Evolutionary conservation across 2,888 invertebrate genomes (phyloP), one percentile per base, ranked within the genome.

Genomic region (Rosalia funebris): DNA sequence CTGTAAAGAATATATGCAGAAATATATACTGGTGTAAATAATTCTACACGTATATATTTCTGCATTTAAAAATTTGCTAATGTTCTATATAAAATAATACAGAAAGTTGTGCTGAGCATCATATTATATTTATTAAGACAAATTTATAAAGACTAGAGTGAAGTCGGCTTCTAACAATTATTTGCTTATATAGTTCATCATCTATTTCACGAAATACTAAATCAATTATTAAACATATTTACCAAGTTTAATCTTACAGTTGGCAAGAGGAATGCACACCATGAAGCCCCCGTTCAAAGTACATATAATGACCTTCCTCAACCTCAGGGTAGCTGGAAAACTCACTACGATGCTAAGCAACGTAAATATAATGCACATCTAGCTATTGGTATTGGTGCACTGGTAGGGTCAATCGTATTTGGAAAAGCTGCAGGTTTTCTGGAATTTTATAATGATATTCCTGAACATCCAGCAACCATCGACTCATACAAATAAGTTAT

Each of bases 261-360:
- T 34, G 64, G 61, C 10, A 63, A 65, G 41, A 71, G 69, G 60
- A 53, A 69, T 47, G 59, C 59, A 16, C 64, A 60, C 16, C 41
- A 56, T 9, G 57, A 59, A 25, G 56, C 46, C 32, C 59, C 61
- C 41, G 55, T 16, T 16, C 63, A 63, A 56, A 65, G 86, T 1
- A 87, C 86, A 9, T 88, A 92, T 88, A 89, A 92, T 72, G 93
- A 93, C 77, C 79, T 93, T 77, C 92, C 92, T 0, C 84, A 89
- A 47, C 93, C 94, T 0, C 82, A 84, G 58, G 93, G 93, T 55
- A 89, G 89, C 15, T 95, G 93, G 93, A 84, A 91, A 77, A 86
- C 89, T 52, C 79, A 85, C 44, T 74, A 92, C 73, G 85, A 87
- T 54, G 85, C 87, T 25, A 84, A 84, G 61, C 90, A 93, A 76